These are phyloP conservation scores for Macrobrachium rosenbergii DNA, from an alignment of 1,140 invertebrate species.

Conservation along the genomic window DNA sequence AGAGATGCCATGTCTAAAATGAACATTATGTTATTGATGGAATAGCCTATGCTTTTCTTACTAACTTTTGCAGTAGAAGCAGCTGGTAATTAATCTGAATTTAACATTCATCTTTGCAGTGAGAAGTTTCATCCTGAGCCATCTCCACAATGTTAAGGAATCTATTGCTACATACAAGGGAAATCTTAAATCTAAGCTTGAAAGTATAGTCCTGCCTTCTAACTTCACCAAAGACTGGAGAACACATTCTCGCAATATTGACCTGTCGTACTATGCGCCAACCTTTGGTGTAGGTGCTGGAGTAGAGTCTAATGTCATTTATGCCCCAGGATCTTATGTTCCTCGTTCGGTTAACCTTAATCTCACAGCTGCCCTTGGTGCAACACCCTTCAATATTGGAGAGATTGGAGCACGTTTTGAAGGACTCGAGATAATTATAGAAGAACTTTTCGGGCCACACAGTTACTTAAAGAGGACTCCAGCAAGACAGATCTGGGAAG, in stretches of 20 bases:
- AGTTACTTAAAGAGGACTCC: conserved; percentile 12
- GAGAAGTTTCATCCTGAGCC: conserved; percentile 52
- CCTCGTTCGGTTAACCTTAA: conserved; percentile 49
- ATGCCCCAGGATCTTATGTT: conserved; percentile 38
- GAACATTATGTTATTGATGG: neutral
- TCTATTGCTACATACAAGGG: conserved; percentile 24
- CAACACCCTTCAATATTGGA: conserved; percentile 30
- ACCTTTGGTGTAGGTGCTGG: conserved; percentile 37
- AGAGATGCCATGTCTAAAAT: too few relatives aligned
- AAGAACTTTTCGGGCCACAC: conserved; percentile 35
- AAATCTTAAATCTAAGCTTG: conserved; percentile 11
- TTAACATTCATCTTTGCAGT: conserved; percentile 32
- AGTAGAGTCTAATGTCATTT: conserved; percentile 47
- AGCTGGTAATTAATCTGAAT: neutral
- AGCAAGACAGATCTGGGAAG: neutral
- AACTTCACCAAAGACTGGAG: conserved; percentile 38
- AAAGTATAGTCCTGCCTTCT: conserved; percentile 25
- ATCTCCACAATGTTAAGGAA: conserved; percentile 27
- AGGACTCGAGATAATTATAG: conserved; percentile 40
- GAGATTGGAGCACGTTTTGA: conserved; percentile 43
- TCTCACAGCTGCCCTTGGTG: conserved; percentile 34
- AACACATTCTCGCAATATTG: conserved; percentile 42
- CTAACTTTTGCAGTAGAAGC: neutral
- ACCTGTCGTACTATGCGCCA: conserved; percentile 34
- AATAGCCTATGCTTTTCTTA: neutral